Base-by-base conservation (phyloP, 2,113 vertebrate species). In the Clinocottus analis region DNA sequence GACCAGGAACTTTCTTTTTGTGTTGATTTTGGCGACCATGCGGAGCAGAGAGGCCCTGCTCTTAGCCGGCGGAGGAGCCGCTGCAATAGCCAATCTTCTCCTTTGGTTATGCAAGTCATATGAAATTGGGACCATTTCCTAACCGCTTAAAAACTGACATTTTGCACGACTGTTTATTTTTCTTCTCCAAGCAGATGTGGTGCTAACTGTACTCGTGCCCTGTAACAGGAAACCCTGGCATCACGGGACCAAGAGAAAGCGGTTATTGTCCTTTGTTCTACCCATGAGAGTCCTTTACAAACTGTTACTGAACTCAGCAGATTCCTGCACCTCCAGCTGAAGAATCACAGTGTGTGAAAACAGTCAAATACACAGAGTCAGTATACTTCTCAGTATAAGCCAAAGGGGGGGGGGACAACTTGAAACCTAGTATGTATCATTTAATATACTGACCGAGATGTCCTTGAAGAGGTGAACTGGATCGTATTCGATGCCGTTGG, bases 381-480 rank as follows among this genome's bases (percentile, higher is more conserved):
- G 56, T 49, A 21, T 25, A 23, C 19, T 58, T 16, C 27, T 59
- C 60, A 41, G 51, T 7, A 23, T 21, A 76, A 85, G 62, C 43
- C 23, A 47, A 17, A 74, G 61, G 25, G 43, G 7, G 80, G 41
- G 47, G 63, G n/a, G 19, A 16, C 21, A 31, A 12, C 21, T 35
- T 3, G n/a, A 77, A 75, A 68, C 27, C 21, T 0, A 35, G 6
- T 16, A 14, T n/a, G 45, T 23, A 41, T 72, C 6, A 55, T 39
- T 55, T 35, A 33, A 53, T 6, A 33, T 1, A 83, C 95, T 95
- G 83, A 97, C 96, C 27, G 96, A 95, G 16, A 97, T 94, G 27
- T 97, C 96, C 74, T 94, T 96, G 90, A 94, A 97, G 61, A 97
- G 96, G 80, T 97, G 95, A 78, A 95, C 93, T 1, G 96, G 96